phyloP scores from a whole-genome alignment of 2,113 vertebrate species.

The Desmodus rotundus region DNA sequence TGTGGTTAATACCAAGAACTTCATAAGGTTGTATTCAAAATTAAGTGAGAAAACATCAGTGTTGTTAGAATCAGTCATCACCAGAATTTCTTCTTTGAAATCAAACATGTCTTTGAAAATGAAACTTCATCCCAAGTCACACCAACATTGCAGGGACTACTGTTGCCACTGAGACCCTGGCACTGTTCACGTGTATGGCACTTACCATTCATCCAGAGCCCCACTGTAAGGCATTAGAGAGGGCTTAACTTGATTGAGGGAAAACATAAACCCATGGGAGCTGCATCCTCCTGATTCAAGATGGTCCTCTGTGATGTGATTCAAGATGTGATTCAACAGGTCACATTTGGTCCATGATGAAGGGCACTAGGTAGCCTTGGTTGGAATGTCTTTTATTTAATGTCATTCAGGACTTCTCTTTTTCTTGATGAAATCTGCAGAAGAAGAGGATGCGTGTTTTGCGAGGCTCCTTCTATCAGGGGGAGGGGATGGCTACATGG shows the following conservation, averaged over 20 bases:
- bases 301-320: too few relatives aligned
- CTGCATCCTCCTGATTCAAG: too few relatives aligned
- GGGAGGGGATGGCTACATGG: neutral
- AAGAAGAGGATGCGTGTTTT: neutral
- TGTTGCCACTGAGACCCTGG: neutral
- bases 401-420: neutral
- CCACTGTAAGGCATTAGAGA: neutral
- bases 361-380: too few relatives aligned
- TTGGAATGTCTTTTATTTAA: neutral
- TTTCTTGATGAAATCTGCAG: neutral
- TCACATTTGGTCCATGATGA: neutral
- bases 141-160: neutral
- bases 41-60: neutral
- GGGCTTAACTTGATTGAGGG: neutral
- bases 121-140: neutral
- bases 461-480: neutral
- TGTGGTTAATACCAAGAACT: neutral
- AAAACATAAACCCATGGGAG: neutral
- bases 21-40: neutral
- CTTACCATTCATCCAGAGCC: neutral
- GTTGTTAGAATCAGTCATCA: neutral
- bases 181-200: neutral
- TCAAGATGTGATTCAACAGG: neutral
- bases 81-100: neutral
- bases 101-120: neutral